Base-by-base conservation (phyloP, 2,797 vertebrate genomes). In the Etheostoma nigrum region DNA sequence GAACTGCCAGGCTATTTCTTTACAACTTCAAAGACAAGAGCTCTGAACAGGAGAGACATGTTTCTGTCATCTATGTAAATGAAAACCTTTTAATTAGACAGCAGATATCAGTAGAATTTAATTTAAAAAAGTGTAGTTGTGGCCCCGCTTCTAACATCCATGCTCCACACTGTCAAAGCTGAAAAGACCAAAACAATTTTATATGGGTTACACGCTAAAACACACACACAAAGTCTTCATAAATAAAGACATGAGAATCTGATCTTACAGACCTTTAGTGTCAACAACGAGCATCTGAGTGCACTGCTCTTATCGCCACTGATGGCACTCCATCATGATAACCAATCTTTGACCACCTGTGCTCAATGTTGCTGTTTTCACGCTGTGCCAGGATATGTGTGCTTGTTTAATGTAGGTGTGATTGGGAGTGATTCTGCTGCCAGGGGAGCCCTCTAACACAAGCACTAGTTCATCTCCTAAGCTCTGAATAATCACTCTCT, bases 401-500 rank as follows among this genome's bases (percentile, higher is more conserved):
- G 65, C 18, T 68, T 92, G 91, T 93, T 93, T 92, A 93, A 93
- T 92, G 86, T 88, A 87, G 81, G 81, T 82, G 86, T 89, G 91
- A 93, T 91, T 92, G 83, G 84, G 88, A 89, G 88, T 87, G 90
- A 92, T 92, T 89, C 80, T 25, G 60, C 88, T 90, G 88, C 86
- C 79, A 81, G 84, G 84, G 81, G 84, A 87, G 73, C 84, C 84
- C 30, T 85, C 86, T 77, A 92, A 92, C 88, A 93, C 91, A 86
- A 86, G 89, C 90, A 86, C 81, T 82, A 78, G 79, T 92, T 91
- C 85, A 88, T 90, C 90, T 91, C 86, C 84, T 84, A 84, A 88
- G 82, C 90, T 89, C 86, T 84, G 90, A 92, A 94, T 93, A 94
- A 95, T 94, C 90, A 90, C 87, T 89, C 87, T 88, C 84, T 88